phyloP scores from a whole-genome alignment of 2,113 vertebrate genomes.

The Ceratotherium simum region DNA sequence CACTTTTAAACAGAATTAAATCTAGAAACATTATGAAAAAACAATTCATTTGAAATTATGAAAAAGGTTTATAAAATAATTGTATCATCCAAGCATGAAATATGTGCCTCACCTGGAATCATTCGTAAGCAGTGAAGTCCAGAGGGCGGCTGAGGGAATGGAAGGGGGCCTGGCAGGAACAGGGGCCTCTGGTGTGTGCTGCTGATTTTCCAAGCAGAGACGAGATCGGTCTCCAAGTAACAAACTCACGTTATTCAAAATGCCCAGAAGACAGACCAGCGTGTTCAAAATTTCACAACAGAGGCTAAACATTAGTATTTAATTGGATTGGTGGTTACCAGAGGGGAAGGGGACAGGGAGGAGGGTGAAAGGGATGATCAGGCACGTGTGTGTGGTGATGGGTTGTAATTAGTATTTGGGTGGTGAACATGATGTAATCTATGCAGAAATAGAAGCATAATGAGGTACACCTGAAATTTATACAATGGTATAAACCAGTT shows the following conservation, averaged over 20 bases:
- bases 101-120: not conserved
- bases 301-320: not conserved
- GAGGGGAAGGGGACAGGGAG: too few relatives aligned
- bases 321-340: too few relatives aligned
- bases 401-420: too few relatives aligned
- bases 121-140: not conserved
- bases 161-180: not conserved
- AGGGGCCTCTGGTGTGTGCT: not conserved
- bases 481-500: too few relatives aligned
- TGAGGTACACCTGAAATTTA: too few relatives aligned
- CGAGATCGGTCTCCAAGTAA: not conserved
- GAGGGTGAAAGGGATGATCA: too few relatives aligned
- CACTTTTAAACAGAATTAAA: not conserved
- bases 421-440: too few relatives aligned
- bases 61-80: not conserved
- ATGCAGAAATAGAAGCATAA: too few relatives aligned
- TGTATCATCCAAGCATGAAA: not conserved
- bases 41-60: not conserved
- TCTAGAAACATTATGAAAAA: not conserved
- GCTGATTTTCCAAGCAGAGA: not conserved
- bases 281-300: not conserved
- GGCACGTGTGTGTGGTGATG: too few relatives aligned
- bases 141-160: not conserved
- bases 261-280: not conserved
- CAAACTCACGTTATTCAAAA: not conserved